Evolutionary conservation across 2,888 invertebrate genomes (phyloP).

Genomic region (Aelia acuminata): DNA sequence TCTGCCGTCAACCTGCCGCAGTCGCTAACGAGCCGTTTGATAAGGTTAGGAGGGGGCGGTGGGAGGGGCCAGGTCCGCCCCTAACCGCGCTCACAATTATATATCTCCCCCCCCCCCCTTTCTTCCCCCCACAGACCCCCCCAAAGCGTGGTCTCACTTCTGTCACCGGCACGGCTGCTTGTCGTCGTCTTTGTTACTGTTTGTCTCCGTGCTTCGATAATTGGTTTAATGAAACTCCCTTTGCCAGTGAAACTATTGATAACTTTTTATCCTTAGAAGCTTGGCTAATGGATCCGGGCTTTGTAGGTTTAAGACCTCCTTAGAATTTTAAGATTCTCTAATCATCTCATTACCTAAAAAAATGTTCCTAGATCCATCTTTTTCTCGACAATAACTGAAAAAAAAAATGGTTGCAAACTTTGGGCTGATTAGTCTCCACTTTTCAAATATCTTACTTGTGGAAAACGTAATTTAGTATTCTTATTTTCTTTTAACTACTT

Average conservation of each 20-base stretch:
- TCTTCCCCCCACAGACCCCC: neutral
- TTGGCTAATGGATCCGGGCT: neutral
- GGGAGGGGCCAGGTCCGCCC: slow-evolving; percentile 44
- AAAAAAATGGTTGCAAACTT: too few species aligned
- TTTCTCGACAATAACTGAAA: neutral
- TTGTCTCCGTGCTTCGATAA: slow-evolving; percentile 16
- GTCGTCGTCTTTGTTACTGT: slow-evolving; percentile 18
- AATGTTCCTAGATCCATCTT: too few species aligned
- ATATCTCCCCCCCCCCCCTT: slow-evolving; percentile 5
- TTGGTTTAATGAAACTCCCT: slow-evolving; percentile 23
- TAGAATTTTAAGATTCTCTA: neutral
- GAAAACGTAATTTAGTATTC: too few species aligned
- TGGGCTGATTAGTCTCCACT: too few species aligned
- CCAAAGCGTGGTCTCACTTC: neutral
- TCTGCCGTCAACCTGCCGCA: slow-evolving; percentile 41
- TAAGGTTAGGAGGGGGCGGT: slow-evolving; percentile 51
- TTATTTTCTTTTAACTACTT: too few species aligned
- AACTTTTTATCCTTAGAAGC: slow-evolving; percentile 10
- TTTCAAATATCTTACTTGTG: neutral
- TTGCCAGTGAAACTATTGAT: neutral
- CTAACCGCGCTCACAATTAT: slow-evolving; percentile 45
- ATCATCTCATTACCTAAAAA: neutral
- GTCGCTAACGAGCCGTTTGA: slow-evolving; percentile 54
- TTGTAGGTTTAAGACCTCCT: neutral
- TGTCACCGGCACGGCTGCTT: slow-evolving; percentile 21